Base-by-base conservation (phyloP, 2,113 vertebrate genomes). In the Chamaea fasciata region DNA sequence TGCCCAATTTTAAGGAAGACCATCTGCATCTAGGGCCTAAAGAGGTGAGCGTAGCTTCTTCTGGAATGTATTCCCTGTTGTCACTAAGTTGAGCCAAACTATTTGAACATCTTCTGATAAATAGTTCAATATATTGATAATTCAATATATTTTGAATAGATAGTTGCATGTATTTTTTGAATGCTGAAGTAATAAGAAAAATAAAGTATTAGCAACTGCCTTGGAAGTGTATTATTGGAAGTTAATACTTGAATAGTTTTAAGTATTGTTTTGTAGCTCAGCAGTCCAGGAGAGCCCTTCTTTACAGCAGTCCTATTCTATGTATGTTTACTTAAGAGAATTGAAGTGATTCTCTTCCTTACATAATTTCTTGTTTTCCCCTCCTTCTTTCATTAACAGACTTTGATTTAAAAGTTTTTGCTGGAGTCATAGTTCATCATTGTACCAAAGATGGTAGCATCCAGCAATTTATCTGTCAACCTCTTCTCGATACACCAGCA, bases 391-490 rank as follows among this genome's bases (percentile, higher is more conserved):
- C 59, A 68, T 96, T 95, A 97, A 82, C 81, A 90, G 86, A 44
- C 56, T 93, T 94, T 90, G 90, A 94, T 96, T 95, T 92, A 91
- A 80, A 39, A 91, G 87, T 47, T 88, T 87, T 53, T 85, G 50
- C 42, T 95, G 70, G 83, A 95, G 79, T 83, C 41, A 35, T 16
- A 83, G 79, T 81, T 95, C 83, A 89, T 95, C 79, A 83, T 4
- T 44, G 35, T 83, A 93, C 75, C 78, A 85, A 94, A 90, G 83
- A 85, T 49, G 69, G 85, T 47, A 78, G 59, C 90, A 83, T 68
- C 81, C 84, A 89, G 90, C 93, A 91, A 96, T 97, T 96, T 97
- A 92, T 83, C 62, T 95, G 96, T 97, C 97, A 95, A 67, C 94
- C 81, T 80, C 67, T 95, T 89, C 92, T 94, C 78, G 84, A 70